Percentiles rank a stretch among this genome's conserved stretches.
phyloP scores from a whole-genome alignment of 1,140 invertebrate species.

The Lepidurus couesii region DNA sequence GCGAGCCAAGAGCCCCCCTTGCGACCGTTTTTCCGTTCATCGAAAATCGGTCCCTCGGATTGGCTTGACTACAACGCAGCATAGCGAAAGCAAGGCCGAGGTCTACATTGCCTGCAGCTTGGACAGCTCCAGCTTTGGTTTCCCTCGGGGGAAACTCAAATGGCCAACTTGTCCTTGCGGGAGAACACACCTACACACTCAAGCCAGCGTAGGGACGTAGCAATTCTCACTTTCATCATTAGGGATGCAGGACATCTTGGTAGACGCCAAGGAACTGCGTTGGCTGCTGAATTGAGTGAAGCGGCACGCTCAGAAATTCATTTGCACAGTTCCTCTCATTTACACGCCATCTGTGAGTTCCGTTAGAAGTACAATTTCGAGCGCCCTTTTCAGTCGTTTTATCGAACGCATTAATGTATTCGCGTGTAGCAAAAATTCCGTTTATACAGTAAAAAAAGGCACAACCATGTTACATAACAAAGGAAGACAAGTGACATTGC shows the following conservation, averaged over 20 bases:
- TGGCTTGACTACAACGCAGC: constrained; percentile 13
- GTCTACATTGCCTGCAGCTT: constrained; percentile 10
- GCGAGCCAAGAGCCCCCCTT: constrained; percentile 20
- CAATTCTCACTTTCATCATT: constrained; percentile 5
- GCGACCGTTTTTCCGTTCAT: constrained; percentile 17
- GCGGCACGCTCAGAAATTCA: constrained; percentile 2
- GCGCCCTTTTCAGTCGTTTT: background rate
- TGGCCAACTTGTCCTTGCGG: constrained; percentile 8
- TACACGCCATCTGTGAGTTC: background rate
- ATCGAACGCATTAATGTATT: too few species aligned
- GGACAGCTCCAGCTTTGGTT: background rate
- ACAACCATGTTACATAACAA: too few species aligned
- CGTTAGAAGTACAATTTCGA: background rate
- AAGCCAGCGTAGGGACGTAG: background rate
- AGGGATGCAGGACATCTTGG: constrained; percentile 8
- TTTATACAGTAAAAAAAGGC: background rate
- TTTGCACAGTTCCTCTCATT: background rate
- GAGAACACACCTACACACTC: constrained; percentile 6
- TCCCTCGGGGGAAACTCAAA: background rate
- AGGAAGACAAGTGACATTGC: too few species aligned
- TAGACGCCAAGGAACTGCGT: constrained; percentile 8
- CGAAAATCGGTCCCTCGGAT: constrained; percentile 19
- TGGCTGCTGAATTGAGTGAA: background rate
- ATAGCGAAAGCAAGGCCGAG: constrained; percentile 7
- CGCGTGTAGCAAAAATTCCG: background rate